Conservation (phyloP, 2,888 invertebrate species). For the Stomorhina lunata region DNA sequence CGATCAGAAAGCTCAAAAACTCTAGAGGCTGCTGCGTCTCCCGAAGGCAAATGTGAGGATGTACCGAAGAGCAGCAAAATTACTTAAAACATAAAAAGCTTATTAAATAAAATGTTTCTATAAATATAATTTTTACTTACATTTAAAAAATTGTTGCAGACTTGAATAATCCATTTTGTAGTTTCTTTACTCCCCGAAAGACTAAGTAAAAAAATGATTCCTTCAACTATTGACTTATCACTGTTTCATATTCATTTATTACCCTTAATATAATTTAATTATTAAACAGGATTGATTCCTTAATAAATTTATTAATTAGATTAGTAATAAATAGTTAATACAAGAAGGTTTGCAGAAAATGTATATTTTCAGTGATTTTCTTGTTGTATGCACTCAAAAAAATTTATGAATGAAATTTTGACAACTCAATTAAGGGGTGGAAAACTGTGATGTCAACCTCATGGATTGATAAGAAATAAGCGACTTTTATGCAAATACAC, state of each 20-base stretch:
- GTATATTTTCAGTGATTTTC: background rate
- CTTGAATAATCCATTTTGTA: slow-evolving; percentile 25
- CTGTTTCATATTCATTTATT: too few relatives aligned
- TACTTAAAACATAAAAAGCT: slow-evolving; percentile 10
- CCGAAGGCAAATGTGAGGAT: slow-evolving; percentile 58
- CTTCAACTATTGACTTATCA: too few relatives aligned
- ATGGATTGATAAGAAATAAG: too few relatives aligned
- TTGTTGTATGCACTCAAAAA: slow-evolving; percentile 13
- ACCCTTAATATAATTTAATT: too few relatives aligned
- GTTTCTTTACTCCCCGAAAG: background rate
- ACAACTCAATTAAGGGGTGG: slow-evolving; percentile 7
- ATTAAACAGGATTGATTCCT: too few relatives aligned
- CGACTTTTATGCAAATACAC: too few relatives aligned
- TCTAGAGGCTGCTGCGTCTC: slow-evolving; percentile 80
- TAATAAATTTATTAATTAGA: slow-evolving; percentile 39
- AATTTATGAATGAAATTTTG: slow-evolving; percentile 13
- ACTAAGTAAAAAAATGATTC: too few relatives aligned
- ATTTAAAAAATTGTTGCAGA: slow-evolving; percentile 4
- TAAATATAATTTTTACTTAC: slow-evolving; percentile 18
- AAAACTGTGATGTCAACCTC: too few relatives aligned
- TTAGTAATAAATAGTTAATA: too few relatives aligned
- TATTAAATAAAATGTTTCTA: background rate
- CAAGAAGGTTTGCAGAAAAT: background rate
- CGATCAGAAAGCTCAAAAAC: slow-evolving; percentile 91
- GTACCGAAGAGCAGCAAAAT: slow-evolving; percentile 66